Conservation (phyloP, 2,888 invertebrate genomes). For the Hirtodrosophila histrioides region DNA sequence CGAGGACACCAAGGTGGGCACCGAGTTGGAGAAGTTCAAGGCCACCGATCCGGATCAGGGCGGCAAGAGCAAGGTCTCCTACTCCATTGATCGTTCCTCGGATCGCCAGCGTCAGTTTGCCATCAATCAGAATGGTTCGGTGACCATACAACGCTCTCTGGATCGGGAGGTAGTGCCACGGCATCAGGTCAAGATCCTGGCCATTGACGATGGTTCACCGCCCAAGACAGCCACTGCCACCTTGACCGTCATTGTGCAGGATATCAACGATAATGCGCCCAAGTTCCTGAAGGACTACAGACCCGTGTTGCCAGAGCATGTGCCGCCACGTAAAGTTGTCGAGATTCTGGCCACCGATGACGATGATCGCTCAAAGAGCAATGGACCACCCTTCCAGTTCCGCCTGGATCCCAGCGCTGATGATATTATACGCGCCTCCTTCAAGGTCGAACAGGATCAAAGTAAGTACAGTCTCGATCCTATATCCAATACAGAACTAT, state of each 20-base stretch:
- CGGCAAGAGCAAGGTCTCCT: slow-evolving; percentile 95
- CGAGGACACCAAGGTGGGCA: slow-evolving; percentile 96
- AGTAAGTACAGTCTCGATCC: slow-evolving; percentile 86
- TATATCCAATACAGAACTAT: no score
- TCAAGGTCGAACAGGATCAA: slow-evolving; percentile 98
- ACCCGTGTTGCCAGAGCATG: slow-evolving; percentile 96
- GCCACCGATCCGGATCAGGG: slow-evolving; percentile 98
- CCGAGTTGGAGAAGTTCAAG: slow-evolving; percentile 95
- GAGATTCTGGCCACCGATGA: slow-evolving; percentile 97
- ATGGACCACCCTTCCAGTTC: slow-evolving; percentile 98
- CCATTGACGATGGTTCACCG: slow-evolving; percentile 96
- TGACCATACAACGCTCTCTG: slow-evolving; percentile 95
- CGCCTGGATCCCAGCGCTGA: slow-evolving; percentile 96
- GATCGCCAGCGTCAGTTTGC: slow-evolving; percentile 97
- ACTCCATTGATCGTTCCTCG: slow-evolving; percentile 95
- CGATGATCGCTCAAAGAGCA: slow-evolving; percentile 96
- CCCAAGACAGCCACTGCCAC: slow-evolving; percentile 97
- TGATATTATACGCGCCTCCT: slow-evolving; percentile 96
- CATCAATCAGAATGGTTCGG: slow-evolving; percentile 97
- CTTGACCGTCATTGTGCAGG: slow-evolving; percentile 96
- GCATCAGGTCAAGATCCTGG: slow-evolving; percentile 97
- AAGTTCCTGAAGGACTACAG: slow-evolving; percentile 96
- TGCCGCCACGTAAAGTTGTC: slow-evolving; percentile 95
- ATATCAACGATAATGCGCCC: slow-evolving; percentile 97
- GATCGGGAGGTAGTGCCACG: slow-evolving; percentile 97